These are phyloP conservation scores for Hippocampus kuda DNA, from an alignment of 2,797 vertebrate species.

Conservation along the genomic window DNA sequence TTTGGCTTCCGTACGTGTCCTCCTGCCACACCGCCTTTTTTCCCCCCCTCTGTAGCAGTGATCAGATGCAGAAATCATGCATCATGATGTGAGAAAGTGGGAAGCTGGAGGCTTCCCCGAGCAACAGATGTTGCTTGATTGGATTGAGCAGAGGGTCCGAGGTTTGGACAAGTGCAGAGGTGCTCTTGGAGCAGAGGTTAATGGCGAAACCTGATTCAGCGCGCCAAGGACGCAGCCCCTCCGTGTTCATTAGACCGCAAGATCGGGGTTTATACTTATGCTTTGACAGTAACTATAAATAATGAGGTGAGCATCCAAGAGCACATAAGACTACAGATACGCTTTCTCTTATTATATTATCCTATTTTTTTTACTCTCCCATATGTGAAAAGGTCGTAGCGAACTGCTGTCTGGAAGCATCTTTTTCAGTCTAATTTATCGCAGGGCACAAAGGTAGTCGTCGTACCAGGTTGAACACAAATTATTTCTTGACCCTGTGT, in stretches of 20 bases:
- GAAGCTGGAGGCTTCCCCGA: conserved; percentile 38
- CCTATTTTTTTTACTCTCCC: conserved; percentile 42
- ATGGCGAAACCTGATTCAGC: conserved; percentile 46
- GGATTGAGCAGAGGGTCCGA: conserved; percentile 27
- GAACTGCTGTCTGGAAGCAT: conserved; percentile 37
- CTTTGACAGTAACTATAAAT: conserved; percentile 41
- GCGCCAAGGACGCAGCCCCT: conserved; percentile 27
- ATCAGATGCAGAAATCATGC: conserved; percentile 53
- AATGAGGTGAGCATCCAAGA: conserved; percentile 37
- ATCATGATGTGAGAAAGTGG: conserved; percentile 53
- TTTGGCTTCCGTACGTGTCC: conserved; percentile 31
- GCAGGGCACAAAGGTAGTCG: conserved; percentile 1
- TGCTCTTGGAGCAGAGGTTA: conserved; percentile 50
- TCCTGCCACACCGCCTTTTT: conserved; percentile 16
- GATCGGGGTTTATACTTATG: conserved; percentile 43
- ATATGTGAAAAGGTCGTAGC: conserved; percentile 37
- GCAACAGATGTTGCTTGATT: conserved; percentile 52
- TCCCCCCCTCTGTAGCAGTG: conserved; percentile 38
- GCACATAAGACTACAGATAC: conserved; percentile 9
- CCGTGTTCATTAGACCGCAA: conserved; percentile 45
- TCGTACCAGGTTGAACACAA: background rate
- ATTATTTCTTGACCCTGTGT: conserved; percentile 4
- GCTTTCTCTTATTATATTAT: conserved; percentile 30
- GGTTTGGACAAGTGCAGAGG: conserved; percentile 27
- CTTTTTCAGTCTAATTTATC: conserved; percentile 39